Percentiles rank a stretch among this genome's conserved stretches.
Conservation (phyloP, 2,888 invertebrate genomes). For the Eilema caniola region DNA sequence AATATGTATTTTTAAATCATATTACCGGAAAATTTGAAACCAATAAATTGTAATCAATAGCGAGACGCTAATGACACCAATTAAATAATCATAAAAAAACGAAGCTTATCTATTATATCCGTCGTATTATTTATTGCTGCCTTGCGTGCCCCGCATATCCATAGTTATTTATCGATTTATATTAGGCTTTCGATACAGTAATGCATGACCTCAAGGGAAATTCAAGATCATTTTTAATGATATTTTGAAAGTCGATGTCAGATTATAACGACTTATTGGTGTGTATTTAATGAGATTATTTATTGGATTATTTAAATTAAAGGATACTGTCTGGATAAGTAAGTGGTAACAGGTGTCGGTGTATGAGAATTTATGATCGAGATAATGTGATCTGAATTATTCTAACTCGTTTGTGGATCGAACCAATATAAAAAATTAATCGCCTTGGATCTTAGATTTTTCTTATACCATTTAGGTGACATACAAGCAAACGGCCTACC, state of each 20-base stretch:
- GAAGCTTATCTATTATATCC: slow-evolving; percentile 62
- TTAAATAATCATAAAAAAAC: slow-evolving; percentile 75
- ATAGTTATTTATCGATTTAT: slow-evolving; percentile 57
- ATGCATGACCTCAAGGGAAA: slow-evolving; percentile 53
- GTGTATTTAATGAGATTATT: slow-evolving; percentile 52
- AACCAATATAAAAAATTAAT: no score
- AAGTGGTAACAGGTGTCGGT: slow-evolving; percentile 30
- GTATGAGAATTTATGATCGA: slow-evolving; percentile 46
- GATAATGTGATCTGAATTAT: slow-evolving; percentile 8
- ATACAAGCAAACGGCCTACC: no score
- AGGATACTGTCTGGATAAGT: slow-evolving; percentile 34
- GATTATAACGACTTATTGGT: slow-evolving; percentile 62
- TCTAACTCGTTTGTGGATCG: not conserved
- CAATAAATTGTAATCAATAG: slow-evolving; percentile 78
- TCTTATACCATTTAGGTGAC: no score
- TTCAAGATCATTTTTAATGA: slow-evolving; percentile 59
- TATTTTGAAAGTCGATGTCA: slow-evolving; percentile 64
- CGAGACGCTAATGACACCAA: slow-evolving; percentile 72
- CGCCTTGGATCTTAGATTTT: no score
- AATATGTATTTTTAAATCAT: slow-evolving; percentile 47
- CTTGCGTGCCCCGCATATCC: slow-evolving; percentile 63
- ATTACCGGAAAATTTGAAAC: slow-evolving; percentile 43
- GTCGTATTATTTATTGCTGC: slow-evolving; percentile 63
- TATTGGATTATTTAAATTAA: slow-evolving; percentile 51
- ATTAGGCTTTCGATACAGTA: slow-evolving; percentile 62